These are phyloP conservation scores for Entomyzon cyanotis DNA, from an alignment of 2,113 vertebrate genomes.

Conservation along the genomic window DNA sequence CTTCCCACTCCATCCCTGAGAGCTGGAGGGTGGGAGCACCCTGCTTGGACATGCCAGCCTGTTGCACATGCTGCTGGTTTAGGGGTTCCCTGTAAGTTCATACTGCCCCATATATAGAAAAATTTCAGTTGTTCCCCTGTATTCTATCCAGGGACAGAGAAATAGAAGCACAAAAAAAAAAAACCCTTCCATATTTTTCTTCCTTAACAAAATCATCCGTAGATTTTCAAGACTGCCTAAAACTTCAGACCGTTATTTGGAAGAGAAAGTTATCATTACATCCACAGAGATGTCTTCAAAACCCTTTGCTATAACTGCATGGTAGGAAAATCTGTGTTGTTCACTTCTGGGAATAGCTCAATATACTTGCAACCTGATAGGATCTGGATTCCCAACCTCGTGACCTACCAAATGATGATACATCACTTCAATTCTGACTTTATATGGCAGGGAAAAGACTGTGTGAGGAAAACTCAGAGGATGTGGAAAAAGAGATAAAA, in stretches of 20 bases:
- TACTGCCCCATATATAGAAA: neutral
- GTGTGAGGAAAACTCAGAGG: neutral
- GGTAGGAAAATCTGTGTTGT: neutral
- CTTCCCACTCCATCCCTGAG: neutral
- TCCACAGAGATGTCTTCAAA: neutral
- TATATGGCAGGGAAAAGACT: neutral
- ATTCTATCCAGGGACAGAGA: neutral
- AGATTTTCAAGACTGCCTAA: neutral
- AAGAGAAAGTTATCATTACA: neutral
- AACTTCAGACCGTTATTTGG: neutral
- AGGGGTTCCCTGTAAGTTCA: neutral
- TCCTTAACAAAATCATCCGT: neutral
- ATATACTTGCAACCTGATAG: neutral
- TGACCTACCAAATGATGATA: neutral
- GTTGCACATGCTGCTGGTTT: neutral
- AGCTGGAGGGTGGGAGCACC: neutral
- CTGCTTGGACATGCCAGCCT: neutral
- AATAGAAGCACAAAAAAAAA: neutral
- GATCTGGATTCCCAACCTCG: neutral
- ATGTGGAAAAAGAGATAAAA: neutral
- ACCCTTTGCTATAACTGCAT: neutral
- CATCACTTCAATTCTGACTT: neutral
- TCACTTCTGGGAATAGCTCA: neutral
- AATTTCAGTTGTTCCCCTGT: neutral
- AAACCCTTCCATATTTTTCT: neutral